Evolutionary conservation across 2,888 invertebrate species (phyloP), one percentile per base, ranked within the genome.

Genomic region (Slavum lentiscoides): DNA sequence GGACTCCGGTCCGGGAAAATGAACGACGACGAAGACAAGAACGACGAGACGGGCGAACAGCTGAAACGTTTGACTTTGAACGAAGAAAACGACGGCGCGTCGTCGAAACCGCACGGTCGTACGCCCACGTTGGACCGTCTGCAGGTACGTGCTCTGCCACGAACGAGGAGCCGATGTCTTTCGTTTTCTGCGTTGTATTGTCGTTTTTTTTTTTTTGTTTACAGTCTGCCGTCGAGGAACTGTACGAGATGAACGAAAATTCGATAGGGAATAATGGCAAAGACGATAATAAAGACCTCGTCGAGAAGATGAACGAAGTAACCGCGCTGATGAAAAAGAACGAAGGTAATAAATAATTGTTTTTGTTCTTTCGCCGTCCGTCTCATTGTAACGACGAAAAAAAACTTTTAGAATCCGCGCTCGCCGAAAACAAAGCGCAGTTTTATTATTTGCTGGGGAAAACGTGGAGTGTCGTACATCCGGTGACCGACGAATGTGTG

Each of bases 381-480:
- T 62, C 11, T 30, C 30, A 13, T 30, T 30, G 4, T 30, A 30
- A 30, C 4, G 30, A 30, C 4, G n/a, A n/a, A 76, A 30, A 49
- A 49, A 49, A 49, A 11, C 11, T 15, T 37, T 30, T 21, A 83
- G 83, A 74, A 43, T 55, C 69, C 17, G 81, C 82, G 21, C 8
- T 82, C 70, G 82, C 83, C 59, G 86, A 87, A 67, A 85, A 88
- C 66, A 85, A 88, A 83, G 91, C 91, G 7, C 88, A 89, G 83
- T 93, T 91, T 86, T 89, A 91, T 69, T 93, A 91, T 85, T 87
- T 94, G 83, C 91, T 91, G 85, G 95, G 95, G 0, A 89, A 90
- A 84, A 90, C 92, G 37, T 89, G 93, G 84, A 95, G 95, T 86
- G 91, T 94, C 1, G 87, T 89, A 43, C 91, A 91, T 84, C 89